These are phyloP conservation scores for Chrysocyon brachyurus DNA, from an alignment of 2,797 vertebrate genomes.

Conservation along the genomic window DNA sequence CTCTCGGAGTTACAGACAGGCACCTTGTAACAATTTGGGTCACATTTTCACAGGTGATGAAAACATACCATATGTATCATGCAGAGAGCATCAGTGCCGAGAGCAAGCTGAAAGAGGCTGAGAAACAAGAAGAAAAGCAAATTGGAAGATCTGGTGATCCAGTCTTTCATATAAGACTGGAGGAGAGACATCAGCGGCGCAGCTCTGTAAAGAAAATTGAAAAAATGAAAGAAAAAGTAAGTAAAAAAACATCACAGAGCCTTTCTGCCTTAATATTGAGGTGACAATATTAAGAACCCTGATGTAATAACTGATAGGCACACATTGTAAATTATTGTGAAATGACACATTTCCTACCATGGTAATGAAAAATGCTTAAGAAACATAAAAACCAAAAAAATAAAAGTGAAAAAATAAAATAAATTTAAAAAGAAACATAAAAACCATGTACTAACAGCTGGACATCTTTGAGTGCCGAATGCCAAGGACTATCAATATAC, in stretches of 20 bases:
- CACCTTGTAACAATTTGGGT: slow-evolving; percentile 70
- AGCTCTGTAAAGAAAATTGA: slow-evolving; percentile 99
- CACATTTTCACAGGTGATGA: slow-evolving; percentile 95
- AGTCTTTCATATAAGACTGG: slow-evolving; percentile 95
- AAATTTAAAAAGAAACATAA: slow-evolving; percentile 42
- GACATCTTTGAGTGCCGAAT: slow-evolving; percentile 50
- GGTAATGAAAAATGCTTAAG: slow-evolving; percentile 59
- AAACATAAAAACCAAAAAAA: slow-evolving; percentile 58
- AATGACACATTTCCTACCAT: slow-evolving; percentile 50
- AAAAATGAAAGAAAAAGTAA: slow-evolving; percentile 99
- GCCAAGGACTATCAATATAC: slow-evolving; percentile 63
- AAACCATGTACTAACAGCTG: slow-evolving; percentile 77
- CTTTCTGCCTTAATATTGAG: slow-evolving; percentile 15
- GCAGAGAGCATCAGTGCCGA: slow-evolving; percentile 98
- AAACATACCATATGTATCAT: slow-evolving; percentile 99
- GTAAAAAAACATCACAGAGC: slow-evolving; percentile 16
- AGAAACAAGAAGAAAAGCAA: slow-evolving; percentile 99
- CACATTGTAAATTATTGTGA: slow-evolving; percentile 24
- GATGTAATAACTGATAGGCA: not conserved
- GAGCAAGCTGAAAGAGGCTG: slow-evolving; percentile 98
- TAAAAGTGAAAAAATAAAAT: too few relatives aligned
- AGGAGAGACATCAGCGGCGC: slow-evolving; percentile 96
- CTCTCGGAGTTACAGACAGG: not conserved
- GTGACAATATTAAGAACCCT: slow-evolving; percentile 56
- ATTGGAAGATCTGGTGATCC: slow-evolving; percentile 95